Evolutionary conservation across 2,797 vertebrate genomes (phyloP).

Genomic region (Holocentrus rufus): DNA sequence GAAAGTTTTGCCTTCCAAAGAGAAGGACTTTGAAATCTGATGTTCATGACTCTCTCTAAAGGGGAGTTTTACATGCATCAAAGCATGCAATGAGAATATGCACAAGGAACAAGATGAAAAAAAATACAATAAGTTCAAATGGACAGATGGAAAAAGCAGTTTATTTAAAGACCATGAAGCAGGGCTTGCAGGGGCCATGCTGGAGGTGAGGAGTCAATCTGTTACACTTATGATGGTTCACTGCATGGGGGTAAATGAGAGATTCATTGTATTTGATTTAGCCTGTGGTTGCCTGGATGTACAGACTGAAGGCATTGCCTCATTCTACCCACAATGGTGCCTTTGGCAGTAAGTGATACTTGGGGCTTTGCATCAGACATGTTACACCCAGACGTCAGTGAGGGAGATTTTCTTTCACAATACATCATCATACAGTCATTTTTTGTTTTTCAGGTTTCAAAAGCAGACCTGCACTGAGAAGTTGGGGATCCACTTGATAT

Average conservation of each 20-base stretch:
- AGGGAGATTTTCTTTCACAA: neutral
- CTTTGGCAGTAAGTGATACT: neutral
- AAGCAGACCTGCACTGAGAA: neutral
- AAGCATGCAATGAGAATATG: neutral
- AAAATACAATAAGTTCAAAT: neutral
- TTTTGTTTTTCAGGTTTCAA: neutral
- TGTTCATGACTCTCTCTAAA: neutral
- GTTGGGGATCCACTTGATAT: conserved; percentile 25
- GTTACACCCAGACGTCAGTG: neutral
- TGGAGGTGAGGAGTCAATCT: neutral
- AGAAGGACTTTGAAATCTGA: neutral
- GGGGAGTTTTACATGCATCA: neutral
- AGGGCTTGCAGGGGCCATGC: neutral
- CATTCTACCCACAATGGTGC: conserved; percentile 18
- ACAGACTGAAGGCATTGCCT: conserved; percentile 35
- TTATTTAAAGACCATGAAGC: neutral
- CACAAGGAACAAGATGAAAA: neutral
- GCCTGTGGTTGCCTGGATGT: conserved; percentile 38
- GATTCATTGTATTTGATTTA: conserved; percentile 41
- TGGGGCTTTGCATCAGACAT: neutral
- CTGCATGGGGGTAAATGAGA: conserved; percentile 18
- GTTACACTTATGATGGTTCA: conserved; percentile 12
- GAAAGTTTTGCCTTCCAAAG: too few relatives aligned
- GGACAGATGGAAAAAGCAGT: neutral
- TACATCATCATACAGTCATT: conserved; percentile 3